Conservation (phyloP, 2,113 vertebrate genomes). For the Gymnobelideus leadbeateri region DNA sequence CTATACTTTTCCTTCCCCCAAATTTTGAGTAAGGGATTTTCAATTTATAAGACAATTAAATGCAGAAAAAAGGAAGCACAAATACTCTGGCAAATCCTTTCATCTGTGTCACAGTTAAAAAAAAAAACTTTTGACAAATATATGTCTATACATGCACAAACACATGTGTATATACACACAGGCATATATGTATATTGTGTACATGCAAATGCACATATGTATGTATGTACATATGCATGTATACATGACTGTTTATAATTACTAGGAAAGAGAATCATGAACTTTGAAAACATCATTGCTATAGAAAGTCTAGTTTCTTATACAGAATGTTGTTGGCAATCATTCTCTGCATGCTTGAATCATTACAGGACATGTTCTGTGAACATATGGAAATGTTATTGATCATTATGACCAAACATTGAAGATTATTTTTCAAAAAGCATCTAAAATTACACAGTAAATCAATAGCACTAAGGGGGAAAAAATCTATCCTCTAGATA, state of each 20-base stretch:
- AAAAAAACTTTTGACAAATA: too few relatives aligned
- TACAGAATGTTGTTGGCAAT: background rate
- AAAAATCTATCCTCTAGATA: too few relatives aligned
- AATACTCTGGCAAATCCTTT: background rate
- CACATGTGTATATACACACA: too few relatives aligned
- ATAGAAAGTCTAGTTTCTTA: background rate
- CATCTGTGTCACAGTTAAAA: background rate
- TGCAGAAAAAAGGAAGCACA: background rate
- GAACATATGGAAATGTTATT: constrained; percentile 40
- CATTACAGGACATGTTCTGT: constrained; percentile 14
- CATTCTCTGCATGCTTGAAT: constrained; percentile 12
- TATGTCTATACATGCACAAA: too few relatives aligned
- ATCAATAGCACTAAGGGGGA: background rate
- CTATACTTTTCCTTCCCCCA: background rate
- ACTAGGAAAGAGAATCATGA: background rate
- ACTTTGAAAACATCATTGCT: background rate
- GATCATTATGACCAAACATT: background rate
- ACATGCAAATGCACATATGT: too few relatives aligned
- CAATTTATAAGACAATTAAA: background rate
- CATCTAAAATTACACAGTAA: constrained; percentile 14
- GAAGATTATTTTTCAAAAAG: constrained; percentile 46
- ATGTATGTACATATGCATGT: too few relatives aligned
- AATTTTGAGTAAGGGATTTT: background rate
- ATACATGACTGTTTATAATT: background rate
- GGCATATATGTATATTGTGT: too few relatives aligned